Evolutionary conservation across 2,888 invertebrate species (phyloP).

Genomic region (Eupithecia inturbata): DNA sequence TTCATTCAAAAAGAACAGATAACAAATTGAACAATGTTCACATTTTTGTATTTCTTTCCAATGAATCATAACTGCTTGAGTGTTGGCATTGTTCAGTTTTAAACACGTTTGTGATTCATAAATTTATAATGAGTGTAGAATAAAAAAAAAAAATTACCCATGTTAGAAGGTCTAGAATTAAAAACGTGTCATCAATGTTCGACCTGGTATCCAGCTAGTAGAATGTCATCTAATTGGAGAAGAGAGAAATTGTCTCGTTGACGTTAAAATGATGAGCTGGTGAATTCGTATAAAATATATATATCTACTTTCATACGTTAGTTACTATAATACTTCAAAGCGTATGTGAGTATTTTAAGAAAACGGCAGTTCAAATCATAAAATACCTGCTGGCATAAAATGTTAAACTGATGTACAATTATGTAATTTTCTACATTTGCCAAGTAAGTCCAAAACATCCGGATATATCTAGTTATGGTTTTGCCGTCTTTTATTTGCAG

Average conservation of each 20-base stretch:
- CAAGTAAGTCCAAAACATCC: slow-evolving; percentile 2
- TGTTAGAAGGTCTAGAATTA: background rate
- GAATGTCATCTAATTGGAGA: background rate
- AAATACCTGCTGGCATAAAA: background rate
- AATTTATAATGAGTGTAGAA: background rate
- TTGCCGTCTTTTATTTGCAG: slow-evolving; percentile 20
- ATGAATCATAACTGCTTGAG: background rate
- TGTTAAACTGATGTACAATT: background rate
- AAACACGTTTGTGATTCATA: background rate
- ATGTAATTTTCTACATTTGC: background rate
- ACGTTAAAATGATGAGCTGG: background rate
- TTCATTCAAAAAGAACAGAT: slow-evolving; percentile 1
- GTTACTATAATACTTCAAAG: no score
- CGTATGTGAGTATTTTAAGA: background rate
- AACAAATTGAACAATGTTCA: background rate
- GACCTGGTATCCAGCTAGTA: background rate
- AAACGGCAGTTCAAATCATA: background rate
- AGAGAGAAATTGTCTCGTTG: background rate
- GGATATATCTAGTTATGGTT: slow-evolving; percentile 13
- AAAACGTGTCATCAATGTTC: background rate
- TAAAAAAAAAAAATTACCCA: background rate
- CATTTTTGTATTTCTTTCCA: background rate
- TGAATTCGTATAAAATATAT: background rate
- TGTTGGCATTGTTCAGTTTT: background rate
- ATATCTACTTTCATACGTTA: background rate